These are phyloP conservation scores for Chloroceryle aenea DNA, from an alignment of 2,113 vertebrate genomes.

Conservation along the genomic window DNA sequence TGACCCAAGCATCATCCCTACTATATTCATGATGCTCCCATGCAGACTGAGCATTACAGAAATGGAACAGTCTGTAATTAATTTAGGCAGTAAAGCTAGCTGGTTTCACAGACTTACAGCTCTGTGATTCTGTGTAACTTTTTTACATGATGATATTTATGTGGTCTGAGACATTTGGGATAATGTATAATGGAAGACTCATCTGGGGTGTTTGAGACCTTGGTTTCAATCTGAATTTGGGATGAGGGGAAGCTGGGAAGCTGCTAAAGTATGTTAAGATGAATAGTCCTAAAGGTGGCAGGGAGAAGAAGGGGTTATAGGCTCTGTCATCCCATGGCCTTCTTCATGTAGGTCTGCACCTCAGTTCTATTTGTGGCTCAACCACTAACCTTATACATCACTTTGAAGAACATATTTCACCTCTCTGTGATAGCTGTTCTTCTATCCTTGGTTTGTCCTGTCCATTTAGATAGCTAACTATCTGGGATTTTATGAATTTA, in stretches of 20 bases:
- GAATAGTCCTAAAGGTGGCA: background rate
- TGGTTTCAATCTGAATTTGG: background rate
- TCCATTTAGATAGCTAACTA: background rate
- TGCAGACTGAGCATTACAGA: background rate
- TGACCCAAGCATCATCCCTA: background rate
- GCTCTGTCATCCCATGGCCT: background rate
- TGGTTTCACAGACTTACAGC: background rate
- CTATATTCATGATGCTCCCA: background rate
- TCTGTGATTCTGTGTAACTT: background rate
- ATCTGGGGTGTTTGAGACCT: background rate
- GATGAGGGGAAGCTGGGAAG: background rate
- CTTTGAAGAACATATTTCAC: background rate
- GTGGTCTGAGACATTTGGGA: background rate
- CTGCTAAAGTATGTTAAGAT: background rate
- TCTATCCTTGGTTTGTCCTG: background rate
- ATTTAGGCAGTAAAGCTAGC: background rate
- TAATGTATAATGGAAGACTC: background rate
- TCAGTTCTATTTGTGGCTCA: background rate
- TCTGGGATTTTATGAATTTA: background rate
- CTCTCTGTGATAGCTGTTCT: background rate
- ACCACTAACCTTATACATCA: background rate
- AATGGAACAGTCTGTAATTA: background rate
- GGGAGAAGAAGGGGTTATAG: background rate
- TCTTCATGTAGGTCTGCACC: background rate
- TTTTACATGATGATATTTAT: background rate